Conservation (phyloP, 1,140 invertebrate species). For the Nymphalis io region DNA sequence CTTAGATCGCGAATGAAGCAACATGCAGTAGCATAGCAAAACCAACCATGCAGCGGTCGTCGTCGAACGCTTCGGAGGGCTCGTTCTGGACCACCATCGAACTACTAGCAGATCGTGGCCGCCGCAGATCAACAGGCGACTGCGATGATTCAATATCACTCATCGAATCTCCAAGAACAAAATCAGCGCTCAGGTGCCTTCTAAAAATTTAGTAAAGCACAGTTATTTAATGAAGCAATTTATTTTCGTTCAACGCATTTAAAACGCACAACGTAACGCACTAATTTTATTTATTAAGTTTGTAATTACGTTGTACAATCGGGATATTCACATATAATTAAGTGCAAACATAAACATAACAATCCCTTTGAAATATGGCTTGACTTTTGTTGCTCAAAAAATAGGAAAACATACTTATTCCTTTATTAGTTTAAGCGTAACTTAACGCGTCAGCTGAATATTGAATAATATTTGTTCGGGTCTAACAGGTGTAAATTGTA, state of each 20-base stretch:
- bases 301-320: too few relatives aligned
- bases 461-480: too few relatives aligned
- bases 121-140: slow-evolving; percentile 62
- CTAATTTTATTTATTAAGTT: not conserved
- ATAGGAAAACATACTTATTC: too few relatives aligned
- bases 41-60: slow-evolving; percentile 64
- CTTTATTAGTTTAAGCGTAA: too few relatives aligned
- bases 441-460: too few relatives aligned
- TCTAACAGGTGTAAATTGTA: slow-evolving; percentile 29
- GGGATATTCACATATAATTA: too few relatives aligned
- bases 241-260: not conserved
- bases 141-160: slow-evolving; percentile 50
- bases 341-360: too few relatives aligned
- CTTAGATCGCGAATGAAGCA: slow-evolving; percentile 56
- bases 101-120: slow-evolving; percentile 70
- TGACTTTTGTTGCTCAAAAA: too few relatives aligned
- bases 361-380: too few relatives aligned
- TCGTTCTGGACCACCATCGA: slow-evolving; percentile 80
- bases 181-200: slow-evolving; percentile 61
- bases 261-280: not conserved
- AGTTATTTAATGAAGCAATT: too few relatives aligned
- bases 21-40: slow-evolving; percentile 49
- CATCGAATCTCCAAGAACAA: slow-evolving; percentile 45
- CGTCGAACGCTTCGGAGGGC: slow-evolving; percentile 69
- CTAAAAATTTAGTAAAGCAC: not conserved